Conservation (phyloP, 2,113 vertebrate genomes). For the Hippopotamus amphibius region DNA sequence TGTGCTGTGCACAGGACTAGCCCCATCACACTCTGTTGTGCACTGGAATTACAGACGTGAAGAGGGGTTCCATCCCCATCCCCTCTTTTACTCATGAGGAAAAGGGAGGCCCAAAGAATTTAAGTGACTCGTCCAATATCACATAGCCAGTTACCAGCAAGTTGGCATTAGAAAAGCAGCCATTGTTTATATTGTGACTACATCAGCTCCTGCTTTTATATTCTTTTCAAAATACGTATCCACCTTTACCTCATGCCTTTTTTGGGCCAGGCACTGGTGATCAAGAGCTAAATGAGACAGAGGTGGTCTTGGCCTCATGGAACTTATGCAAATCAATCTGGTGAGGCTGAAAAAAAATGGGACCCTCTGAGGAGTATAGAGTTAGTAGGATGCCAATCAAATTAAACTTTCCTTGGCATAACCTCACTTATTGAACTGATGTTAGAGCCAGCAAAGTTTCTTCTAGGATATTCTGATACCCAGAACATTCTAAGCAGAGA, state of each 20-base stretch:
- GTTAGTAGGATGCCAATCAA: neutral
- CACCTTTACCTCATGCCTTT: rapidly evolving
- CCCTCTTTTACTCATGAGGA: neutral
- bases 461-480: neutral
- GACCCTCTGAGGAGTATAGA: neutral
- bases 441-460: neutral
- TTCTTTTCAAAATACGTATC: neutral
- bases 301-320: neutral
- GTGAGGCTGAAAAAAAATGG: neutral
- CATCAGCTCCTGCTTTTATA: neutral
- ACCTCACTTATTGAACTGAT: neutral
- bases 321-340: neutral
- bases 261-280: neutral
- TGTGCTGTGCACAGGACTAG: neutral
- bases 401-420: neutral
- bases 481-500: neutral
- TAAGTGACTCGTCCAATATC: neutral
- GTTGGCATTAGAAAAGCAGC: slow-evolving; percentile 2
- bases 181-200: neutral
- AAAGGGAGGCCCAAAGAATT: neutral
- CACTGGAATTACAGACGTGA: neutral
- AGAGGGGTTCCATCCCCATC: neutral
- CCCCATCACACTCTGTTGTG: neutral
- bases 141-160: neutral
- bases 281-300: neutral